phyloP scores from a whole-genome alignment of 2,113 vertebrate species.

The Scatophagus argus region DNA sequence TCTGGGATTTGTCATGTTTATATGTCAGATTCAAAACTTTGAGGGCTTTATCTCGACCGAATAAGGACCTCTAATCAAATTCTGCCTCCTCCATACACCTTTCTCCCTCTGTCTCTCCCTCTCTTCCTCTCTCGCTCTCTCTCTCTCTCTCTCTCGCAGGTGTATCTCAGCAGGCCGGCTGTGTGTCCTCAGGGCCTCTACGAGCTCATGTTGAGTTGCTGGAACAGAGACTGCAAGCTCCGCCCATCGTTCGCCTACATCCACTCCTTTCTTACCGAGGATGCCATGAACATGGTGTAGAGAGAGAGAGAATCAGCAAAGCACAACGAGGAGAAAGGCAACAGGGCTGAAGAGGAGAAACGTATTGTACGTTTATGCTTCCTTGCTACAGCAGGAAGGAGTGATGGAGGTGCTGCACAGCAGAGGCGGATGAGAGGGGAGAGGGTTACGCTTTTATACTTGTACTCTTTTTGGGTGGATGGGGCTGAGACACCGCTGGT shows the following conservation, averaged over 20 bases:
- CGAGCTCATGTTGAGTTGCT: slow-evolving; percentile 93
- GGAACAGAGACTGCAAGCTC: slow-evolving; percentile 92
- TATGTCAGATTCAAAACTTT: not conserved
- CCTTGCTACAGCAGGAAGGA: slow-evolving; percentile 35
- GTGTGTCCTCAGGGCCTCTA: slow-evolving; percentile 92
- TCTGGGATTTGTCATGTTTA: not conserved
- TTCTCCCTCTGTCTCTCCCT: not conserved
- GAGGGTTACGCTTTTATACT: slow-evolving; percentile 70
- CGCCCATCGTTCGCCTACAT: slow-evolving; percentile 89
- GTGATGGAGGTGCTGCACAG: slow-evolving; percentile 41
- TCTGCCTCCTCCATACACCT: not conserved
- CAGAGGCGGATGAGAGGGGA: slow-evolving; percentile 44
- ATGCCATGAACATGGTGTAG: slow-evolving; percentile 91
- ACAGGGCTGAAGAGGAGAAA: not conserved
- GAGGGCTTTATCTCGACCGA: not conserved
- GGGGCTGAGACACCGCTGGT: slow-evolving; percentile 80
- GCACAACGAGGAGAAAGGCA: not conserved
- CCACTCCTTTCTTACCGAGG: slow-evolving; percentile 89
- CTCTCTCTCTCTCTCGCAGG: slow-evolving; percentile 72
- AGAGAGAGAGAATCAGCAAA: slow-evolving; percentile 14
- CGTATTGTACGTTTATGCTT: not conserved
- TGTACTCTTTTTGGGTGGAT: slow-evolving; percentile 58
- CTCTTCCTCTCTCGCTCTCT: too few relatives aligned
- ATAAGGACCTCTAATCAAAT: not conserved
- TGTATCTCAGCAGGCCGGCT: slow-evolving; percentile 87